These are phyloP conservation scores for Rousettus madagascariensis DNA, from an alignment of 2,797 vertebrate genomes.

Conservation along the genomic window DNA sequence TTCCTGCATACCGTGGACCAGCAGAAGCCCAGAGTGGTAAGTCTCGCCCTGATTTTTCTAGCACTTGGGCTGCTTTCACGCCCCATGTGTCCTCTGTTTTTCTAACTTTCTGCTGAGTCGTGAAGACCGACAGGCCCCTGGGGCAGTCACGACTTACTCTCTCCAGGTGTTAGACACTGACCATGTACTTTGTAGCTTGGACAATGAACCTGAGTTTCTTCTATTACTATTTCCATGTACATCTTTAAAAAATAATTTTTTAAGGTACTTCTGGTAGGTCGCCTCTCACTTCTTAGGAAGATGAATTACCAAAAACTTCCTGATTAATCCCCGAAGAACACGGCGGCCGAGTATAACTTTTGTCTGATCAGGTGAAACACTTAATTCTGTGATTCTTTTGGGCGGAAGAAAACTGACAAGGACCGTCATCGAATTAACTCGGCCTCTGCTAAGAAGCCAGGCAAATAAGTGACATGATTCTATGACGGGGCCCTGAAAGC, in stretches of 20 bases:
- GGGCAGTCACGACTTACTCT: neutral
- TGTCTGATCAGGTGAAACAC: neutral
- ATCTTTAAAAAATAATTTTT: neutral
- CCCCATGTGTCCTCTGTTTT: neutral
- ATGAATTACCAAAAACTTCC: neutral
- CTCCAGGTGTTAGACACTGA: neutral
- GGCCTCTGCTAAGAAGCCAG: neutral
- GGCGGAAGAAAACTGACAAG: neutral
- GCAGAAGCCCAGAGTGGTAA: constrained; percentile 93
- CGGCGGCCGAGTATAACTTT: neutral
- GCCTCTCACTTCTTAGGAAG: neutral
- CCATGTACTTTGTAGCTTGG: neutral
- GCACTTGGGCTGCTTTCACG: neutral
- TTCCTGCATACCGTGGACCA: constrained; percentile 91
- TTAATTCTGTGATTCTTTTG: neutral
- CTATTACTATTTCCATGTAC: neutral
- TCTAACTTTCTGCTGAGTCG: neutral
- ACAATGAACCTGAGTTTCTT: neutral
- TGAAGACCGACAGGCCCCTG: neutral
- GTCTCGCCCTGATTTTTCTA: constrained; percentile 74
- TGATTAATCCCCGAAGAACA: neutral
- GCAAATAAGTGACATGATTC: neutral
- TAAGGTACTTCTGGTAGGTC: neutral
- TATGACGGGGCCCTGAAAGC: neutral
- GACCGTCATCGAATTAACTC: neutral